Conservation (phyloP, 92 coral and sea anemone species). For the Hydrozoanthus gracilis region DNA sequence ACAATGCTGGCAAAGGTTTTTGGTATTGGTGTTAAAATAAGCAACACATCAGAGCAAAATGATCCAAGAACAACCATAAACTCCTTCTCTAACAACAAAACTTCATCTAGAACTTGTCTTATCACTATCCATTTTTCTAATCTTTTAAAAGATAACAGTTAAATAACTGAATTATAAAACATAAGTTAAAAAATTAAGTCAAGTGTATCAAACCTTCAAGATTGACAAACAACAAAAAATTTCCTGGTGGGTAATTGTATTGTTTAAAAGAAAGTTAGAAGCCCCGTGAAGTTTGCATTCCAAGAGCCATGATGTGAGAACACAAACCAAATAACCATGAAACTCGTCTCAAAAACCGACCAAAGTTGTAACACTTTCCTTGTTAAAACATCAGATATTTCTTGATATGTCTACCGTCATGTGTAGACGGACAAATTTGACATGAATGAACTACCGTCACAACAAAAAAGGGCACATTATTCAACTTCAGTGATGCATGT, state of each 20-base stretch:
- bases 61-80: no score
- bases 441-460: slow-evolving; percentile 25
- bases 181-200: no score
- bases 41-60: no score
- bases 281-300: slow-evolving; percentile 15
- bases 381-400: neutral
- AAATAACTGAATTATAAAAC: neutral
- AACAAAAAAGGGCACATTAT: slow-evolving; percentile 17
- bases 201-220: neutral
- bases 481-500: slow-evolving; percentile 31
- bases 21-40: no score
- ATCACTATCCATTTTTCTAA: no score
- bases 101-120: no score
- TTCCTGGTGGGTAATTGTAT: slow-evolving; percentile 20
- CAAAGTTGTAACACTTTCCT: no score
- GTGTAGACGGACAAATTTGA: neutral
- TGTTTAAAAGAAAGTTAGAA: neutral
- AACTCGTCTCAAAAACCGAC: neutral
- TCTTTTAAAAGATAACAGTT: no score
- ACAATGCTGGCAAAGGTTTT: no score
- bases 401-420: slow-evolving; percentile 6
- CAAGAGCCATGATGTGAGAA: neutral
- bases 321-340: neutral
- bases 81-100: no score
- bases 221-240: slow-evolving; percentile 3